Conservation (phyloP, 2,888 invertebrate species). For the Protonemura montana region DNA sequence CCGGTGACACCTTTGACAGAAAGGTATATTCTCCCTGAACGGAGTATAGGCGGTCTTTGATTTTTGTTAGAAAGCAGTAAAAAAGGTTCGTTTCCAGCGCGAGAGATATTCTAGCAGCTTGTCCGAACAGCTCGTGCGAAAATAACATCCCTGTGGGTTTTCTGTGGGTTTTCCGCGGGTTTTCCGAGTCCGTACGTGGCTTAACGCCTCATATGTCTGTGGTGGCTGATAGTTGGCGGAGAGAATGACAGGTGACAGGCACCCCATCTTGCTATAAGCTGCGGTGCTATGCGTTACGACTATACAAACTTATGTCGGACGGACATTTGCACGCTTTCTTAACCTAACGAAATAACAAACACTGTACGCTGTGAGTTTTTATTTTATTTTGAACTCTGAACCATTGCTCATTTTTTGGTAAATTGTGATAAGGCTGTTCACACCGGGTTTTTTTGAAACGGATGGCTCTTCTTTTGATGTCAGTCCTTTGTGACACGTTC, state of each 20-base stretch:
- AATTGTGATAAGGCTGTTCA: neutral
- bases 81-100: neutral
- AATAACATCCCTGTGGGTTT: neutral
- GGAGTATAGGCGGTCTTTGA: too few relatives aligned
- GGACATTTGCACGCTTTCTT: neutral
- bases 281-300: neutral
- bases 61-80: neutral
- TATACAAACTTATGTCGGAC: neutral
- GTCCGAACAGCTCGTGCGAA: neutral
- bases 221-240: neutral
- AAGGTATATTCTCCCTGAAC: too few relatives aligned
- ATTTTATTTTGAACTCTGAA: neutral
- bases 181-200: neutral
- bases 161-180: neutral
- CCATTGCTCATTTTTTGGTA: neutral
- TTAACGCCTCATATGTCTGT: neutral
- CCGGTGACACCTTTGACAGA: too few relatives aligned
- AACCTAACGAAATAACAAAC: neutral
- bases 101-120: neutral
- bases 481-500: neutral
- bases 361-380: neutral
- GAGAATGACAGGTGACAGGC: neutral
- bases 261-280: neutral
- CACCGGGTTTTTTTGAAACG: neutral
- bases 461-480: neutral